These are phyloP conservation scores for Diorhabda elongata DNA, from an alignment of 1,140 invertebrate genomes.

Conservation along the genomic window DNA sequence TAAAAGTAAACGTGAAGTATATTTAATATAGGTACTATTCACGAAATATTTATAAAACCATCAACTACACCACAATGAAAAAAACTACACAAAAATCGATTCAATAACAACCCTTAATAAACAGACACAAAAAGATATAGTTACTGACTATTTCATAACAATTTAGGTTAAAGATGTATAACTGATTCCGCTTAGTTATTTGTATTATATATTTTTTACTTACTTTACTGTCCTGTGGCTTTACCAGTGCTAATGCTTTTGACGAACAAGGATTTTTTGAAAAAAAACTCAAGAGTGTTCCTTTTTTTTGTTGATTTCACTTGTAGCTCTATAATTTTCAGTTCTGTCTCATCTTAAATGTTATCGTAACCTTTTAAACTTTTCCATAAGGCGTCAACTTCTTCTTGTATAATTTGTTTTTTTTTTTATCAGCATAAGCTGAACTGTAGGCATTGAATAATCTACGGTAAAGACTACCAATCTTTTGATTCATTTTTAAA, in stretches of 20 bases:
- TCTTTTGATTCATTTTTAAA: no score
- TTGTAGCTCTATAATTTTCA: slow-evolving; percentile 12
- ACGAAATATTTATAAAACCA: neutral
- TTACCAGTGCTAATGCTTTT: slow-evolving; percentile 13
- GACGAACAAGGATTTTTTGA: slow-evolving; percentile 10
- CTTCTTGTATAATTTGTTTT: slow-evolving; percentile 15
- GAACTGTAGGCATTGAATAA: no score
- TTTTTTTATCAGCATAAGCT: no score
- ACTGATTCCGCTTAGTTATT: slow-evolving; percentile 18
- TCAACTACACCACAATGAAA: no score
- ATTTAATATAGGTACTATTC: slow-evolving; percentile 4
- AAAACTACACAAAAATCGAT: no score
- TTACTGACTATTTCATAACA: slow-evolving; percentile 13
- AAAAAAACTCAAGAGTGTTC: slow-evolving; percentile 11
- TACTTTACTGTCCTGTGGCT: slow-evolving; percentile 13
- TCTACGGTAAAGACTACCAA: no score
- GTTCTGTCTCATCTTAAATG: slow-evolving; percentile 14
- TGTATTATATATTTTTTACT: slow-evolving; percentile 8
- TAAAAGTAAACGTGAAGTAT: slow-evolving; percentile 6
- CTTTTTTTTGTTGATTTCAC: slow-evolving; percentile 8
- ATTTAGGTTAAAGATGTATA: slow-evolving; percentile 13
- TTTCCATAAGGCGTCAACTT: slow-evolving; percentile 17
- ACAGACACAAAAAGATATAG: slow-evolving; percentile 11
- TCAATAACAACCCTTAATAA: neutral
- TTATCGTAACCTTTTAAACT: slow-evolving; percentile 13